Conservation (phyloP, 2,888 invertebrate species). For the Lasioglossum zephyrum region DNA sequence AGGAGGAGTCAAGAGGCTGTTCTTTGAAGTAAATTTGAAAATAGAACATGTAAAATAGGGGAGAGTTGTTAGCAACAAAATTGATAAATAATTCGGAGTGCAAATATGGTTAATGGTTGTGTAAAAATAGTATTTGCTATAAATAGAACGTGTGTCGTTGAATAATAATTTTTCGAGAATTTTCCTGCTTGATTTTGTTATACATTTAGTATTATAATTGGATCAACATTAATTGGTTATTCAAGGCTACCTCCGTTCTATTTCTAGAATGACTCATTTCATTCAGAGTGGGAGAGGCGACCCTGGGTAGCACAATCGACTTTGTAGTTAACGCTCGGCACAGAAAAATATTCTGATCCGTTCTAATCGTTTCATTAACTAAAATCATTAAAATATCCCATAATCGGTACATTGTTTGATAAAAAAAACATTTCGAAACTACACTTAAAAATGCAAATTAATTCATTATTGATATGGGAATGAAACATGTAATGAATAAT, state of each 20-base stretch:
- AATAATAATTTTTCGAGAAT: too few species aligned
- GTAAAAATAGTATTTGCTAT: background rate
- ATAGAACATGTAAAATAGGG: too few species aligned
- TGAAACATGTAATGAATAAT: background rate
- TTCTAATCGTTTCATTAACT: slow-evolving; percentile 2
- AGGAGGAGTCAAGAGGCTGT: too few species aligned
- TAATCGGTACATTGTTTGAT: background rate
- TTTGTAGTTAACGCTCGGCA: slow-evolving; percentile 14
- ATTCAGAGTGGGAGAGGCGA: slow-evolving; percentile 4
- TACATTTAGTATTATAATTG: slow-evolving; percentile 4
- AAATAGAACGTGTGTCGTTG: background rate
- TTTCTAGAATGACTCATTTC: slow-evolving; percentile 13
- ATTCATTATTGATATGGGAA: background rate
- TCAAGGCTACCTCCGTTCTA: background rate
- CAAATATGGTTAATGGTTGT: background rate
- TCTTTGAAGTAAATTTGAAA: too few species aligned
- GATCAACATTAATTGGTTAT: slow-evolving; percentile 13
- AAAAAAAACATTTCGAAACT: background rate
- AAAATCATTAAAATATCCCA: too few species aligned
- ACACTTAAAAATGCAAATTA: background rate
- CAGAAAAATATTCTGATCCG: slow-evolving; percentile 7
- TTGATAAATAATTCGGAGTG: too few species aligned
- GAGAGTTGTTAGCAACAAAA: too few species aligned
- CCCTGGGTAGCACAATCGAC: slow-evolving; percentile 11
- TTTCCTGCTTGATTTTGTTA: background rate